Percentiles rank a stretch among this genome's conserved stretches.
Conservation (phyloP, 2,888 invertebrate genomes). For the Pedicia rivosa region DNA sequence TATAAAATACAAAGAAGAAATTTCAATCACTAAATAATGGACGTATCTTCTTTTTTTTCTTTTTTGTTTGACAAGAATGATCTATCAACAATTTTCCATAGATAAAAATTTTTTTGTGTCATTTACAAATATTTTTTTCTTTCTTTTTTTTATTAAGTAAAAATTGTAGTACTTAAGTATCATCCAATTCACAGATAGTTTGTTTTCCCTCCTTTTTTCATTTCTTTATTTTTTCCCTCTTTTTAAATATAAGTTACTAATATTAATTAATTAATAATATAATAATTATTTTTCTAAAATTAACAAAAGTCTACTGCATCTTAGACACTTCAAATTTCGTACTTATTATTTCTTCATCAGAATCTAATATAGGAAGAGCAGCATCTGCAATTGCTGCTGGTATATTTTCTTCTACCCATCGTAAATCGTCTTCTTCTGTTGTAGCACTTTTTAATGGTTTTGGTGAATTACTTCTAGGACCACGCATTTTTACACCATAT, state of each 20-base stretch:
- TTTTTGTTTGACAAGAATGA: no score
- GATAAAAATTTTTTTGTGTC: no score
- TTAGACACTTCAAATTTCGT: conserved; percentile 78
- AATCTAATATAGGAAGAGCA: conserved; percentile 51
- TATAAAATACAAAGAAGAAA: no score
- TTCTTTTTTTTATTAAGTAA: no score
- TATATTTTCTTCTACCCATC: conserved; percentile 93
- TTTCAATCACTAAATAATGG: no score
- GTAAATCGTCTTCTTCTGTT: conserved; percentile 56
- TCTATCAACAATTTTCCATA: no score
- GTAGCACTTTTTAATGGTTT: conserved; percentile 27
- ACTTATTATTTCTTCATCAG: conserved; percentile 69
- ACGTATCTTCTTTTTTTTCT: no score
- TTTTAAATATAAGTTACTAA: no score
- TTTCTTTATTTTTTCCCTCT: no score
- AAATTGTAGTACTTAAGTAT: no score
- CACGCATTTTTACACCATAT: conserved; percentile 66
- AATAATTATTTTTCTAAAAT: conserved; percentile 1
- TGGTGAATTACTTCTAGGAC: conserved; percentile 32
- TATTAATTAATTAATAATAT: not conserved
- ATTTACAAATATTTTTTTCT: no score
- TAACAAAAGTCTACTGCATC: conserved; percentile 48
- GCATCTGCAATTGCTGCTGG: conserved; percentile 59
- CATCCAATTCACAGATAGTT: no score
- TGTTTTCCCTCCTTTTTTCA: conserved; percentile 7